A percentile compares a stretch with the other conserved stretches of the same genome.
Conservation (phyloP, 1,140 invertebrate species). For the Triops longicaudatus region DNA sequence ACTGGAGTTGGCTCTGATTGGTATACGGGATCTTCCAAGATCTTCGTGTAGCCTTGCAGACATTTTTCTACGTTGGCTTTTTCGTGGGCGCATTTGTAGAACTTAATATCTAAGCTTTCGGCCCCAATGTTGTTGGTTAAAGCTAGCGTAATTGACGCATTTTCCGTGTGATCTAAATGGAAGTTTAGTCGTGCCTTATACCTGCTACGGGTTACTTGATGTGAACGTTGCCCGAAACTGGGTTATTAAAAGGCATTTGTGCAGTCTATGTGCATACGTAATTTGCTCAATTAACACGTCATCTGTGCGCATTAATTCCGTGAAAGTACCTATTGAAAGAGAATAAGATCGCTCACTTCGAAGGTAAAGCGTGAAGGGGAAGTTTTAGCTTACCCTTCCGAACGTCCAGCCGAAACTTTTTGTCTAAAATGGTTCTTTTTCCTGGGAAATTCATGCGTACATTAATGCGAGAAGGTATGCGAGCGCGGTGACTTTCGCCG, state of each 20-base stretch:
- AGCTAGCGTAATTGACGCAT: neutral
- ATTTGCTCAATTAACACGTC: conserved; percentile 29
- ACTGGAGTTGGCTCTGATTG: conserved; percentile 15
- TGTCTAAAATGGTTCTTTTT: neutral
- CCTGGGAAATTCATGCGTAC: conserved; percentile 27
- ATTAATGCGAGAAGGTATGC: conserved; percentile 35
- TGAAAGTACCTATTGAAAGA: neutral
- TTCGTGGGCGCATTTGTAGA: conserved; percentile 20
- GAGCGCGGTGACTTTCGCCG: conserved; percentile 35
- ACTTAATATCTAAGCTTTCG: conserved; percentile 30
- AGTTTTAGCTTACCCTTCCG: conserved; percentile 30
- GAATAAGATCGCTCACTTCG: neutral
- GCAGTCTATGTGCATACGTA: conserved; percentile 34
- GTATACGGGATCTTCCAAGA: conserved; percentile 25
- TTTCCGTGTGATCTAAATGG: neutral
- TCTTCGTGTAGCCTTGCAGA: conserved; percentile 24
- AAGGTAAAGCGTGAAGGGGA: neutral
- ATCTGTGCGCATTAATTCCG: neutral
- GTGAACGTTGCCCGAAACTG: conserved; percentile 30
- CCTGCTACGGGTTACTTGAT: conserved; percentile 21
- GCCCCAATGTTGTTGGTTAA: conserved; percentile 28
- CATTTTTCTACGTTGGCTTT: conserved; percentile 5
- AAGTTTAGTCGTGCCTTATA: neutral
- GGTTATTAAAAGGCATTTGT: conserved; percentile 32
- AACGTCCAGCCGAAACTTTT: conserved; percentile 31